Conservation (phyloP, 2,888 invertebrate species). For the Meganola albula region DNA sequence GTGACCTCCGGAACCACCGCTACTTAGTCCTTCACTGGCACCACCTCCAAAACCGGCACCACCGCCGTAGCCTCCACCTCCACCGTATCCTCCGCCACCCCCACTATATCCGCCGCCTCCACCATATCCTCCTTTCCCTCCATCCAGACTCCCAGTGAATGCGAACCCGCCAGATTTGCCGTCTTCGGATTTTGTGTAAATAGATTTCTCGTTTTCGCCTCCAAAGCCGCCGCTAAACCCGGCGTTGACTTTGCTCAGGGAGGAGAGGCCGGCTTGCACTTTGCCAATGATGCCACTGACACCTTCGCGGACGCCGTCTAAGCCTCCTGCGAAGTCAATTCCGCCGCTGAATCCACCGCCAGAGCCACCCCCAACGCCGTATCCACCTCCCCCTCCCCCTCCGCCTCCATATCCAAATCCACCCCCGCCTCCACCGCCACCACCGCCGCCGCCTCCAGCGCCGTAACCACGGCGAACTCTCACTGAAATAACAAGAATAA, state of each 20-base stretch:
- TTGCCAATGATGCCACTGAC: slow-evolving; percentile 46
- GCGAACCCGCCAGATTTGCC: slow-evolving; percentile 68
- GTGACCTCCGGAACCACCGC: slow-evolving; percentile 30
- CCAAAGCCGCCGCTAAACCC: slow-evolving; percentile 28
- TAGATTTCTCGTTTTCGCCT: slow-evolving; percentile 42
- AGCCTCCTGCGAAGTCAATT: slow-evolving; percentile 34
- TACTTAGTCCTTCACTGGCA: slow-evolving; percentile 22
- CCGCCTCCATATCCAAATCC: slow-evolving; percentile 32
- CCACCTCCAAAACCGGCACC: slow-evolving; percentile 25
- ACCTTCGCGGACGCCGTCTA: slow-evolving; percentile 43
- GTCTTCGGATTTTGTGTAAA: slow-evolving; percentile 58
- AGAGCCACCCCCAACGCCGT: slow-evolving; percentile 31
- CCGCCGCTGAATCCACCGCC: slow-evolving; percentile 27
- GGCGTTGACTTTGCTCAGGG: slow-evolving; percentile 29
- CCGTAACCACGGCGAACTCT: slow-evolving; percentile 49
- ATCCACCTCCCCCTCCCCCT: slow-evolving; percentile 33
- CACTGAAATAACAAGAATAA: slow-evolving; percentile 37
- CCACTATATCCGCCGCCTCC: slow-evolving; percentile 54
- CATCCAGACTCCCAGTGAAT: slow-evolving; percentile 54
- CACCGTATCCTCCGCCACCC: slow-evolving; percentile 46
- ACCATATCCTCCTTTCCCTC: slow-evolving; percentile 60
- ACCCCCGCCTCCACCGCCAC: slow-evolving; percentile 32
- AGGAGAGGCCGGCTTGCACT: slow-evolving; percentile 39
- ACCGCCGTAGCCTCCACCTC: slow-evolving; percentile 34
- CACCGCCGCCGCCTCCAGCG: slow-evolving; percentile 26